These are phyloP conservation scores for Blomia tropicalis DNA, from an alignment of 2,888 invertebrate species.

Conservation along the genomic window DNA sequence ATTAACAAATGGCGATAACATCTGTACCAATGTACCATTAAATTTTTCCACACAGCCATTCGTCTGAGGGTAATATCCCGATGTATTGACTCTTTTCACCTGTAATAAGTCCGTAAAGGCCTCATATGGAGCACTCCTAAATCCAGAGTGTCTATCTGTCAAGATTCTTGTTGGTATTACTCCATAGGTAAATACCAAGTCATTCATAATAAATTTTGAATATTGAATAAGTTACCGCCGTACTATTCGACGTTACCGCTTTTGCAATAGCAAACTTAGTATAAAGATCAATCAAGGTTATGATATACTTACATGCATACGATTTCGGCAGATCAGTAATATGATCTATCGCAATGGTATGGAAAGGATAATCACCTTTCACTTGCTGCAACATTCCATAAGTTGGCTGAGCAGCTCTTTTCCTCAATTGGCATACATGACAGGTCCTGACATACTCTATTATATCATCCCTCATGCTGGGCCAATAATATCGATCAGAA, in stretches of 20 bases:
- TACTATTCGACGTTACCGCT: not conserved
- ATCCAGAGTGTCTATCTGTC: not conserved
- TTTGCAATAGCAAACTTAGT: constrained; percentile 4
- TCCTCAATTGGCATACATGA: not conserved
- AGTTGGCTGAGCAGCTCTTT: not conserved
- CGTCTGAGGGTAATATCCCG: constrained; percentile 1
- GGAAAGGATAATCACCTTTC: not conserved
- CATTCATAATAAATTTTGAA: constrained; percentile 9
- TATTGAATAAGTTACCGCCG: not conserved
- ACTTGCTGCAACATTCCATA: not conserved
- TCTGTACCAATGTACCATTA: constrained; percentile 26
- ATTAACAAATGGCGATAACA: constrained; percentile 27
- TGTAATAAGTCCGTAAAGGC: not conserved
- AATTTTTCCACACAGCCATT: constrained; percentile 1
- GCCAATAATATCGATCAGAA: not conserved
- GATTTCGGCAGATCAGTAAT: not conserved
- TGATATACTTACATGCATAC: not conserved
- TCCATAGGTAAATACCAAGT: not conserved
- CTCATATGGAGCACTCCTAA: not conserved
- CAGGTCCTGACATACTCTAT: not conserved
- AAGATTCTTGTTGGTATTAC: not conserved
- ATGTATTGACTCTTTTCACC: not conserved
- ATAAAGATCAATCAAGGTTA: not conserved
- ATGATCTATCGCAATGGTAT: not conserved
- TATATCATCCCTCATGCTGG: not conserved